phyloP scores from a whole-genome alignment of 2,888 invertebrate species.

The Leptogaster cylindrica region DNA sequence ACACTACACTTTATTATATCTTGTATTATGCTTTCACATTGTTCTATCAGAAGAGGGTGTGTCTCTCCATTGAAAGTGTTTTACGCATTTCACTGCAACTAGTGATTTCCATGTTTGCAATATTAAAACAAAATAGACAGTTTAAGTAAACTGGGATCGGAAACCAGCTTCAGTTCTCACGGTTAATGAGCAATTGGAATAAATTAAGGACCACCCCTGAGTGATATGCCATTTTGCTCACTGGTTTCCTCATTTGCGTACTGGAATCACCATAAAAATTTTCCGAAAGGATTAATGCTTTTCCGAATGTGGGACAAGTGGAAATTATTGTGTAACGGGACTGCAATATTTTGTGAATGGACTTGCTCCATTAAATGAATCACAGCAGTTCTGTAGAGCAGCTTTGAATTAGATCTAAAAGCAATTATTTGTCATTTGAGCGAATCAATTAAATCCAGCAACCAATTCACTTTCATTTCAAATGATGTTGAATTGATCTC shows the following conservation, averaged over 20 bases:
- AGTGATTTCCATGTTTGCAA: too few relatives aligned
- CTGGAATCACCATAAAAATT: too few relatives aligned
- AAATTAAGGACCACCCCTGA: conserved; percentile 13
- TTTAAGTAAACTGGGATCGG: conserved; percentile 7
- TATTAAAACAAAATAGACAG: background rate
- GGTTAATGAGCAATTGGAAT: background rate
- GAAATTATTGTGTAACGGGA: conserved; percentile 20
- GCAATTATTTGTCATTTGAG: conserved; percentile 14
- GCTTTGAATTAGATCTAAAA: background rate
- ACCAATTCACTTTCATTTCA: conserved; percentile 25
- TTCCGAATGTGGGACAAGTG: background rate
- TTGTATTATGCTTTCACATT: too few relatives aligned
- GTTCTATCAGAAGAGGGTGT: too few relatives aligned
- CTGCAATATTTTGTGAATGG: conserved; percentile 21
- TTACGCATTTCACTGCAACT: too few relatives aligned
- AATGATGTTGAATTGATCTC: conserved; percentile 21
- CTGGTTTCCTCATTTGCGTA: too few relatives aligned
- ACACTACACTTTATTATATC: too few relatives aligned
- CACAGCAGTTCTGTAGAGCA: conserved; percentile 22
- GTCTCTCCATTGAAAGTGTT: too few relatives aligned
- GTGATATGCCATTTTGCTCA: background rate
- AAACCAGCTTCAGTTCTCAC: conserved; percentile 21
- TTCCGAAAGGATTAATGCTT: too few relatives aligned
- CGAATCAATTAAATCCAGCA: conserved; percentile 5
- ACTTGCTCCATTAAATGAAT: conserved; percentile 26